Evolutionary conservation across 1,140 invertebrate species (phyloP), one percentile per base, ranked within the genome.

Genomic region (Drosophila mauritiana): DNA sequence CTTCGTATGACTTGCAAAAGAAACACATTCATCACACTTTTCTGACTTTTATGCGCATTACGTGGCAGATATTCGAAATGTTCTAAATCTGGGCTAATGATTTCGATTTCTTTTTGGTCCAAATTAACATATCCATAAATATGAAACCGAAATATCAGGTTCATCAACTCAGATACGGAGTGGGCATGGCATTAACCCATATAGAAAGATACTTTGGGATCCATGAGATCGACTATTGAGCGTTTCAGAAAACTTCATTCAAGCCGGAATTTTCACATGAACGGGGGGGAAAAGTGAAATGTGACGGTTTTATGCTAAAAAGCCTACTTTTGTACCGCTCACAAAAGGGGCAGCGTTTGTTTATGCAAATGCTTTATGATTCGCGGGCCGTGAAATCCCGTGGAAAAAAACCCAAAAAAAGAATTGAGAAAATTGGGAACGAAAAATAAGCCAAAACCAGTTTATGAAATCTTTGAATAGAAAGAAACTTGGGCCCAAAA

Each of bases 301-400:
- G 83, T 86, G 75, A 88, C 75, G 80, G 46, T 58, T 55, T 61
- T 75, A 79, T 88, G 82, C 69, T 86, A 79, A 88, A 83, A 73
- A 48, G 69, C 31, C 63, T 49, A 65, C 39, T 43, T 59, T 59
- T 62, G 20, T 51, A 40, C 54, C 55, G n/a, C 43, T 39, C 42
- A 78, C 74, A 85, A 88, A 88, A 78, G 68, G 31, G 48, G 37
- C 39, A 40, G 64, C 65, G 77, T 64, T 86, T 86, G 73, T 70
- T 54, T 67, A 86, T 88, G 82, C 82, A 88, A 86, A 86, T 86
- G 80, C 25, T 84, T 79, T 75, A 83, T 79, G 80, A 83, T 74
- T 74, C 68, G 49, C 69, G 46, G 75, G 17, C 64, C 54, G 48
- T 68, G 64, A 68, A 65, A 65, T 65, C n/a, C 58, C 17, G 27